Conservation (phyloP, 2,113 vertebrate genomes). For the Sander lucioperca region DNA sequence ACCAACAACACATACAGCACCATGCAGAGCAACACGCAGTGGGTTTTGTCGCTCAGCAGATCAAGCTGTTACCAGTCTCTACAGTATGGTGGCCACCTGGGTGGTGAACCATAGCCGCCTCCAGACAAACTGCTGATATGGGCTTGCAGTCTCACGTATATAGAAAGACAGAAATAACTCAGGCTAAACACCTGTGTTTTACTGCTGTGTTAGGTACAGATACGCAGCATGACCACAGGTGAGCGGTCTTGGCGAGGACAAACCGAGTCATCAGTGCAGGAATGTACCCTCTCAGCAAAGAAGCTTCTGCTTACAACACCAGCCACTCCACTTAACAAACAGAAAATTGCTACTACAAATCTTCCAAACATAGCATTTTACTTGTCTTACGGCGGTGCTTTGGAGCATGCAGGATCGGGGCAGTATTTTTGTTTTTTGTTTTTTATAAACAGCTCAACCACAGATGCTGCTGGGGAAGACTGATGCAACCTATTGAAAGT, state of each 20-base stretch:
- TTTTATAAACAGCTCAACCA: conserved; percentile 54
- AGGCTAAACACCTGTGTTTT: conserved; percentile 64
- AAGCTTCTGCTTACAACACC: conserved; percentile 41
- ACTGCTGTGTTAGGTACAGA: conserved; percentile 56
- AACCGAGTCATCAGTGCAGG: conserved; percentile 38
- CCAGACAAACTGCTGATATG: conserved; percentile 68
- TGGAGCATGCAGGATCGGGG: conserved; percentile 50
- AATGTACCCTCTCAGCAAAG: conserved; percentile 65
- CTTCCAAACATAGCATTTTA: conserved; percentile 54
- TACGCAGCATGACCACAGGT: conserved; percentile 53
- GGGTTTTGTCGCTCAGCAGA: conserved; percentile 59
- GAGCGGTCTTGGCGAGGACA: conserved; percentile 25
- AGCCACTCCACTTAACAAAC: conserved; percentile 45
- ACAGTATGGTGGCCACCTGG: conserved; percentile 69
- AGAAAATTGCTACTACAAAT: conserved; percentile 63
- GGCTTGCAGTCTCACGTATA: conserved; percentile 42
- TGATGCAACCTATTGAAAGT: conserved; percentile 74
- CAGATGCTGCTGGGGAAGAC: conserved; percentile 40
- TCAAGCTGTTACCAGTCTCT: conserved; percentile 64
- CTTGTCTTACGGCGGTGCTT: conserved; percentile 46
- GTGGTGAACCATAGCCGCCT: conserved; percentile 60
- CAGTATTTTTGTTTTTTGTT: conserved; percentile 30
- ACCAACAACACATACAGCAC: conserved; percentile 32
- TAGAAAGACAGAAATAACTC: conserved; percentile 56
- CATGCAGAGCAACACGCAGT: conserved; percentile 32